Conservation (phyloP, 2,113 vertebrate species). For the Sylvilagus bachmani region DNA sequence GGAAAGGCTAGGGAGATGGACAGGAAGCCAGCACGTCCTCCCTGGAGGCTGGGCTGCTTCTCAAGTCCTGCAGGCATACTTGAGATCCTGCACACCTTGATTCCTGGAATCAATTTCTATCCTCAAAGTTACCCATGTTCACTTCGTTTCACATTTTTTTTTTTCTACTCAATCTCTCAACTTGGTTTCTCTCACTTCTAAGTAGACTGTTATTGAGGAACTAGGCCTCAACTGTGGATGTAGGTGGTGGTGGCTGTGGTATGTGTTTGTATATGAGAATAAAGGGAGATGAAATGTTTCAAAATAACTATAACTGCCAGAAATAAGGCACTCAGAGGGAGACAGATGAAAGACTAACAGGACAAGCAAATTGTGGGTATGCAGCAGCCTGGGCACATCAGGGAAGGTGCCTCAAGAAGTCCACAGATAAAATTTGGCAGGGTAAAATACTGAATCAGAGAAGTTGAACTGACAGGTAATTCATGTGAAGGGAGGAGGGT, state of each 20-base stretch:
- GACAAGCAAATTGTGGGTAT: neutral
- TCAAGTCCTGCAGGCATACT: neutral
- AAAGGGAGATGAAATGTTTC: neutral
- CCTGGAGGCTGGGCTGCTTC: neutral
- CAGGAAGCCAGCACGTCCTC: neutral
- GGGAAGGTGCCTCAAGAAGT: neutral
- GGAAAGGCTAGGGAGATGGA: neutral
- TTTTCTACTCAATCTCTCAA: constrained; percentile 1
- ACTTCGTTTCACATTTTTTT: neutral
- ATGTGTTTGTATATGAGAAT: neutral
- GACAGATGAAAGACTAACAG: neutral
- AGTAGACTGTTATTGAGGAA: neutral
- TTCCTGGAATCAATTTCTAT: neutral
- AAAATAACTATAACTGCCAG: neutral
- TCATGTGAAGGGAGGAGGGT: neutral
- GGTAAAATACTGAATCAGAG: neutral
- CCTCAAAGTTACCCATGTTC: neutral
- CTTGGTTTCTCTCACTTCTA: constrained; percentile 5
- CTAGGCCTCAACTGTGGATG: neutral
- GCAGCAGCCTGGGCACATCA: neutral
- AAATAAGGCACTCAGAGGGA: neutral
- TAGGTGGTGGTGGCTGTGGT: fast-evolving
- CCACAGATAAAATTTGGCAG: neutral
- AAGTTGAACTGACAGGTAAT: neutral
- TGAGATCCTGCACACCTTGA: neutral